Conservation (phyloP, 2,797 vertebrate species). For the Oreochromis mossambicus region DNA sequence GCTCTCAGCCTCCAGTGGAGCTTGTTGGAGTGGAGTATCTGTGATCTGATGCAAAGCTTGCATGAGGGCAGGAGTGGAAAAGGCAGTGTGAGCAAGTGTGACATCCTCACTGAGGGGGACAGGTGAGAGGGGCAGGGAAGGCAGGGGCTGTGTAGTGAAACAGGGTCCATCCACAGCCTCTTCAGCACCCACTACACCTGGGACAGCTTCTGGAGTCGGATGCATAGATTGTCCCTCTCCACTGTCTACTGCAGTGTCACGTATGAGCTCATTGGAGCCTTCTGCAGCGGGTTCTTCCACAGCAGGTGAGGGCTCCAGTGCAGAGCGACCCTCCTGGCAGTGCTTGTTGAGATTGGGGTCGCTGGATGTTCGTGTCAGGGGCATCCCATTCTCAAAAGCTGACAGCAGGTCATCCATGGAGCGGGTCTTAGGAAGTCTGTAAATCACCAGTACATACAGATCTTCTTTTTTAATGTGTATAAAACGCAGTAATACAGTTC, state of each 20-base stretch:
- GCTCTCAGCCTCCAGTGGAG: constrained; percentile 26
- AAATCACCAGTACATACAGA: not conserved
- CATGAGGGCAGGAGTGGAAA: constrained; percentile 47
- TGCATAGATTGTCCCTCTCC: constrained; percentile 30
- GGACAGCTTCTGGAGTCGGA: constrained; percentile 15
- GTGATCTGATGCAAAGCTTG: constrained; percentile 56
- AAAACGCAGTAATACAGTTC: not conserved
- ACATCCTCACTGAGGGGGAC: constrained; percentile 26
- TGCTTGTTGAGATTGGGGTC: constrained; percentile 98
- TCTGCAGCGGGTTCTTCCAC: constrained; percentile 43
- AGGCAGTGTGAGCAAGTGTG: constrained; percentile 24
- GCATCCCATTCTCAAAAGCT: constrained; percentile 86
- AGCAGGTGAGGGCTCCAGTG: constrained; percentile 74
- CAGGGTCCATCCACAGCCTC: constrained; percentile 57
- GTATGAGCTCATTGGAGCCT: constrained; percentile 10
- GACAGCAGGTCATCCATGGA: constrained; percentile 96
- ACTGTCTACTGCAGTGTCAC: constrained; percentile 13
- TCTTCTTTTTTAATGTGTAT: not conserved
- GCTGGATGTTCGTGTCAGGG: constrained; percentile 93
- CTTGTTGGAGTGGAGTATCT: constrained; percentile 36
- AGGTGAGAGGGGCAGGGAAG: constrained; percentile 63
- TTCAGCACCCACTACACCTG: constrained; percentile 21
- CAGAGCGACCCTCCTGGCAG: constrained; percentile 84
- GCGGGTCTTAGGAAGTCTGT: constrained; percentile 95
- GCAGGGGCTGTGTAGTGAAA: constrained; percentile 78